phyloP scores from a whole-genome alignment of 2,113 vertebrate species.

The Podocnemis expansa region DNA sequence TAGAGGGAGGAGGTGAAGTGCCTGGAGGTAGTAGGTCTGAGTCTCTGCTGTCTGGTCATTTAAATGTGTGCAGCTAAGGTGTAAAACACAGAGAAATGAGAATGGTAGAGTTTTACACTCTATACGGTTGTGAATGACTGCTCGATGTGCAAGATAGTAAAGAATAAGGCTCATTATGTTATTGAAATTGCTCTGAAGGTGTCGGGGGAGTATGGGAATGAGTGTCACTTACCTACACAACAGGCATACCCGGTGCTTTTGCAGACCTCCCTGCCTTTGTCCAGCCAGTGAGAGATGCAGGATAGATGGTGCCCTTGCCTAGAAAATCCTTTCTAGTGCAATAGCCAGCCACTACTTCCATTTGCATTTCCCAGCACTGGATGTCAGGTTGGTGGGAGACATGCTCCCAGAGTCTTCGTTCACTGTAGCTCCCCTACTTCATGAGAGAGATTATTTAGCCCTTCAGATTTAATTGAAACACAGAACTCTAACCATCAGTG shows the following conservation, averaged over 20 bases:
- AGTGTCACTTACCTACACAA: neutral
- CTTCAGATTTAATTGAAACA: neutral
- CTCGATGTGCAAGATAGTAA: neutral
- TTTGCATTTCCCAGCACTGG: neutral
- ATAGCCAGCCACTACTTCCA: neutral
- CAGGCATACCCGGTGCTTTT: neutral
- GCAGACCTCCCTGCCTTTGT: neutral
- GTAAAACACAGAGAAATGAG: neutral
- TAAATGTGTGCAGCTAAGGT: neutral
- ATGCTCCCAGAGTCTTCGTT: neutral
- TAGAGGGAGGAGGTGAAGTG: neutral
- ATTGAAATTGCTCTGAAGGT: neutral
- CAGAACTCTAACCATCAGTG: neutral
- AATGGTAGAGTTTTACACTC: neutral
- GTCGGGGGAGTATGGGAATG: neutral
- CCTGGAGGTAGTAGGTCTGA: neutral
- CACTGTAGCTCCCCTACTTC: neutral
- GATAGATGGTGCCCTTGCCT: neutral
- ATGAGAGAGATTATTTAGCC: neutral
- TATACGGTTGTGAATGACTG: neutral
- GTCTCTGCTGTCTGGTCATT: neutral
- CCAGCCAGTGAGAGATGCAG: neutral
- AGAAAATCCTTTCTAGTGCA: neutral
- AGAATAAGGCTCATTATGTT: neutral
- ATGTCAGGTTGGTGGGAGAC: too few species aligned